Base-by-base conservation (phyloP, 1,140 invertebrate genomes). In the Papilio aristodemus region DNA sequence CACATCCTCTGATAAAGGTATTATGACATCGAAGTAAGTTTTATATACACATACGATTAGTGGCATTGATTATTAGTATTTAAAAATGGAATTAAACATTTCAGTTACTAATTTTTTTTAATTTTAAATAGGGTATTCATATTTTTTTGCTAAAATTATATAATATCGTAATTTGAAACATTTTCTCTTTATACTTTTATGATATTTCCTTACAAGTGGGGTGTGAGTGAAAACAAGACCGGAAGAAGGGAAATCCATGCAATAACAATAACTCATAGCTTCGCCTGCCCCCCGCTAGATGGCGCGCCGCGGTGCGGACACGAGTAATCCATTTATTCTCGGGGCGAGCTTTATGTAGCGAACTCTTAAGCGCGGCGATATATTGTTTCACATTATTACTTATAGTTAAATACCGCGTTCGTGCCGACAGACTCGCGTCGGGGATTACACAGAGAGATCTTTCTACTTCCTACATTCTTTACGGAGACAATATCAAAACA, bases 281-380 rank as follows among this genome's bases (percentile, higher is more conserved):
- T 75, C 83, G 58, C 76, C 75, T 75, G 74, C 87, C 88, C 89
- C 87, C 87, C 87, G 81, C 87, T 85, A 91, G 89, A 91, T 91
- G 86, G 83, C 81, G 83, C 71, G 69, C 78, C 62, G 80, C 79
- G 87, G 84, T 57, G 80, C 80, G 87, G 84, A 91, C 89, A 91
- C 83, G 89, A 91, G 85, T 91, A 89, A 91, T 91, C 89, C 89
- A 89, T 91, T 91, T 91, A 87, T 88, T 88, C 89, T 89, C 83
- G 83, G 84, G 85, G 87, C 76, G 87, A 83, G 74, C 72, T 89
- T 91, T 89, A 91, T 90, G 87, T 89, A 87, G 83, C 81, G 79
- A 77, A 84, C 85, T 89, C 87, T 84, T 90, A 89, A 87, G 83
- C 77, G 79, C 76, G 64, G 71, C 74, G 75, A 74, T 80, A 86